Percentiles rank a stretch among this genome's conserved stretches.
Evolutionary conservation across 2,888 invertebrate species (phyloP).

Genomic region (Heteropelma amictum): DNA sequence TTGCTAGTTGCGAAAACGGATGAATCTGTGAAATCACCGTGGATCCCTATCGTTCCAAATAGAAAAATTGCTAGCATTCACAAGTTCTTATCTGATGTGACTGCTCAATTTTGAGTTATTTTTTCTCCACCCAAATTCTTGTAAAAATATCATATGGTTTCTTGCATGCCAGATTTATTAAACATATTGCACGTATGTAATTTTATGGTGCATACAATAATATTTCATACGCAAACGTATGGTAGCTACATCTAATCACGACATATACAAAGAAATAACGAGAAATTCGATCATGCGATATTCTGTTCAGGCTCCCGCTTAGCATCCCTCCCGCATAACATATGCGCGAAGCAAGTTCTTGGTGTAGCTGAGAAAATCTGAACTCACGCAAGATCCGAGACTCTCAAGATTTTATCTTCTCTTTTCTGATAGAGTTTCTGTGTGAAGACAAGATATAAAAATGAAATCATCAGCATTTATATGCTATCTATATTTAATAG

Average conservation of each 20-base stretch:
- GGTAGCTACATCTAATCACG: background rate
- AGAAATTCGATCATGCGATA: conserved; percentile 25
- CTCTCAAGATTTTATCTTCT: conserved; percentile 40
- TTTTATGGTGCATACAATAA: background rate
- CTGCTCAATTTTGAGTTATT: too few species aligned
- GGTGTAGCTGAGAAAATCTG: background rate
- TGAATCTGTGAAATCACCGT: too few species aligned
- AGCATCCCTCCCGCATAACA: too few species aligned
- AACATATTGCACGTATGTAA: too few species aligned
- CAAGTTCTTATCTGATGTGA: too few species aligned
- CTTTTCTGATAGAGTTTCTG: conserved; percentile 31
- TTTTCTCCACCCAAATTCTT: too few species aligned
- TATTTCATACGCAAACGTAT: background rate
- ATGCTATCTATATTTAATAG: background rate
- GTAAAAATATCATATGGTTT: too few species aligned
- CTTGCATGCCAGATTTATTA: too few species aligned
- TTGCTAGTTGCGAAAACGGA: too few species aligned
- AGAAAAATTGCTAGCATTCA: too few species aligned
- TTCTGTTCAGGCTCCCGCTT: conserved; percentile 48
- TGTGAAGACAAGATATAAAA: conserved; percentile 8
- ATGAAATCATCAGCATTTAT: background rate
- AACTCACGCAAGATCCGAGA: conserved; percentile 14
- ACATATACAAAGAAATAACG: conserved; percentile 9
- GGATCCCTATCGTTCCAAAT: too few species aligned
- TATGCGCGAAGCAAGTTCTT: conserved; percentile 33